Base-by-base conservation (phyloP, 1,140 invertebrate species). In the Rhopalosiphum maidis region DNA sequence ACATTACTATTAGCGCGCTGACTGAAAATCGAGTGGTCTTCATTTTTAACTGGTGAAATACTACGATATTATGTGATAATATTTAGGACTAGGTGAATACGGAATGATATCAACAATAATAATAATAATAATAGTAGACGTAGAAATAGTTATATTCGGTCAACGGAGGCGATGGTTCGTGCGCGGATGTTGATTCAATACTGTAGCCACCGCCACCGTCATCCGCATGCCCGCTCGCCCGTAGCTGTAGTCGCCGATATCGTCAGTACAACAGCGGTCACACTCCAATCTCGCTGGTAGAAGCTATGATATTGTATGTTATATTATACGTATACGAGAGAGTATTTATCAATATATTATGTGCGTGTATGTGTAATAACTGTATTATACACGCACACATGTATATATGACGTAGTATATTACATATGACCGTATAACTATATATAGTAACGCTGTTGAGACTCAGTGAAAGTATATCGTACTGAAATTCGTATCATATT, bases 111-210 rank as follows among this genome's bases (percentile, higher is more conserved):
- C n/a, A 82, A 82, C 35, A 35, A 41, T 85, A 85, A 25, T 83
- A 37, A 82, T 41, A 46, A 21, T 51, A 51, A 46, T 46, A 46
- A 46, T 46, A 46, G 2, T 5, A 2, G 37, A 37, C 0, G 11
- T 46, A 83, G 22, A 83, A 83, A 83, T 21, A 11, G 82, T 37
- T 37, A n/a, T 18, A 68, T 54, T 83, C 46, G 86, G n/a, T 88
- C 46, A 46, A 46, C 25, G n/a, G n/a, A 21, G 88, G 51, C 35
- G 30, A 41, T 37, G 35, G 88, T 89, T 89, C 48, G n/a, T 54
- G 35, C 51, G 88, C 51, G 88, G 88, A 55, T 54, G n/a, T 35
- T 55, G 88, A 54, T 89, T 51, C 88, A 89, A 89, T 23, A 89
- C 88, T 89, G 51, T 46, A 21, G 86, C 85, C 22, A 9, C 37